phyloP scores from a whole-genome alignment of 2,797 vertebrate genomes.

The Poliocrania exsul region DNA sequence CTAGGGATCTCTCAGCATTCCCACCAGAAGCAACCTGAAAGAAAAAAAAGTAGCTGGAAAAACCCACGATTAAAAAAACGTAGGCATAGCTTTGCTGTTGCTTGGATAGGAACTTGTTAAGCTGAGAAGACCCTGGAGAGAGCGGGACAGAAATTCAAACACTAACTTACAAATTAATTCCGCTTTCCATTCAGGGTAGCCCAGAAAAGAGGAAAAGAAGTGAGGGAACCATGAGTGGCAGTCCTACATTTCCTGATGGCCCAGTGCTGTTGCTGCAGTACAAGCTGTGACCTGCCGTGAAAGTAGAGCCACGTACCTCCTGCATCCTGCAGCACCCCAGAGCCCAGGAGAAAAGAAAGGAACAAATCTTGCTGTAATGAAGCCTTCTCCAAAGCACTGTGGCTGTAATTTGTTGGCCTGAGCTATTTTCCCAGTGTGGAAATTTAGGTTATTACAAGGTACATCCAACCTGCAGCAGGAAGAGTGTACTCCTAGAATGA shows the following conservation, averaged over 20 bases:
- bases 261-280: neutral
- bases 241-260: neutral
- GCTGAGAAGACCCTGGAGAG: neutral
- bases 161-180: neutral
- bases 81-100: neutral
- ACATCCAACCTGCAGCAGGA: neutral
- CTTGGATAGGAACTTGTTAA: neutral
- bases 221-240: neutral
- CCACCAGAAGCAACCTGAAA: neutral
- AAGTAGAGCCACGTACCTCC: accelerated
- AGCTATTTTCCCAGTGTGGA: neutral
- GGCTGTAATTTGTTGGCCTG: neutral
- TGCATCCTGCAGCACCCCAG: accelerated
- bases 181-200: neutral
- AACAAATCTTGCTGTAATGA: neutral
- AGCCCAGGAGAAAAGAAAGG: neutral
- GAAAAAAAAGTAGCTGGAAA: neutral
- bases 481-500: neutral
- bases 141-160: neutral
- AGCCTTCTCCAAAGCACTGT: neutral
- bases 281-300: accelerated
- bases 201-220: neutral
- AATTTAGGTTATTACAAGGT: neutral
- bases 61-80: neutral
- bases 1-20: neutral